phyloP scores from a whole-genome alignment of 2,888 invertebrate genomes.

The Calephelis perditalis region DNA sequence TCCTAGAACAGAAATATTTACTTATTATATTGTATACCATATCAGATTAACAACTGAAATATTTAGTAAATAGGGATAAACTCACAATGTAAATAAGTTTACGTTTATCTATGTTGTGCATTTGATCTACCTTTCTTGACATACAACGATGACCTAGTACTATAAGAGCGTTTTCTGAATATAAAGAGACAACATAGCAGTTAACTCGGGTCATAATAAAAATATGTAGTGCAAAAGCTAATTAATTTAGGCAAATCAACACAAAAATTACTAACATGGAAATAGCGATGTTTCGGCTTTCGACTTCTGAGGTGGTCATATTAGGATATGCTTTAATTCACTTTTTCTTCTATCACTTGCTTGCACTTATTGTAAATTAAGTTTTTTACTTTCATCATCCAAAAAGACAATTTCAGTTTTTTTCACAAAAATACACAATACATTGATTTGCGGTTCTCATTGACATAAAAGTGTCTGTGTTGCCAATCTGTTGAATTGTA shows the following conservation, averaged over 20 bases:
- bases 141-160: conserved; percentile 22
- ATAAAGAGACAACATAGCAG: background rate
- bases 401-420: conserved; percentile 47
- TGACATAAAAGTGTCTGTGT: conserved; percentile 30
- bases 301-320: conserved; percentile 71
- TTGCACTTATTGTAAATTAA: conserved; percentile 47
- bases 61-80: background rate
- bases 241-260: conserved; percentile 21
- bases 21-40: no score
- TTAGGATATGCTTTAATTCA: conserved; percentile 45
- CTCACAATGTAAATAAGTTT: background rate
- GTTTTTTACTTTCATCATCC: conserved; percentile 71
- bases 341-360: conserved; percentile 44
- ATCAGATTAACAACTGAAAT: no score
- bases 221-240: conserved; percentile 2
- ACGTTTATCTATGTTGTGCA: background rate
- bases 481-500: conserved; percentile 18
- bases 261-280: conserved; percentile 60
- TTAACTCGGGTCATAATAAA: conserved; percentile 1
- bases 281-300: conserved; percentile 67
- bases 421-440: conserved; percentile 52
- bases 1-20: no score
- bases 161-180: conserved; percentile 17
- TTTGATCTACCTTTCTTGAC: conserved; percentile 6
- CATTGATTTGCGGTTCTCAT: conserved; percentile 40